Base-by-base conservation (phyloP, 2,797 vertebrate species). In the Linurgus olivaceus region DNA sequence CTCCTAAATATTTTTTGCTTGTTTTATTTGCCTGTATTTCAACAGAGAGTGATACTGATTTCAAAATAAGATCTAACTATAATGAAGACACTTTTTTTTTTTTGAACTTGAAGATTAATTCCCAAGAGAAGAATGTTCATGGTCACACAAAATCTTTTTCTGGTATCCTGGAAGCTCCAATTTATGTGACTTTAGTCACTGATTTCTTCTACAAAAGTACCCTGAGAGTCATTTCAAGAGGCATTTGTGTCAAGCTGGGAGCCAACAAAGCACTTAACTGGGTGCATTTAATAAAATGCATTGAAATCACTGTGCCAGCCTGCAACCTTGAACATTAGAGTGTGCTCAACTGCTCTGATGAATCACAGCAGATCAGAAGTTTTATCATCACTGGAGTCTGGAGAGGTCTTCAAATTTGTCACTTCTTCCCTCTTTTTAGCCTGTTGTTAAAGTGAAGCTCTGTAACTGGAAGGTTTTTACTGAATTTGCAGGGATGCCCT, bases 211-310 rank as follows among this genome's bases (percentile, higher is more conserved):
- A n/a, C 47, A 81, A 44, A 90, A 93, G 59, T 65, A 75, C 0
- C 2, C 62, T 72, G 54, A 84, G 44, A 94, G n/a, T 67, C 45
- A 76, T 79, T 95, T 85, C 48, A 87, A 76, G 74, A 85, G 23
- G 44, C 35, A 71, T 82, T 89, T 93, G 12, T 72, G 73, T 92
- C 73, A 87, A 76, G 26, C 57, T 85, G 61, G 63, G 52, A 77
- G 95, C 91, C 94, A 96, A 37, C 31, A 89, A 76, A 92, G 74
- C 93, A 93, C 91, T 95, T 91, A 92, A 89, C 63, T 35, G 25
- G 24, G 62, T 52, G 31, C n/a, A 45, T 62, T 91, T 84, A 68
- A 68, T 90, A 88, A 88, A 92, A 92, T 25, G 8, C n/a, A 40
- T 29, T 80, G 65, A 72, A 86, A 57, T 29, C 38, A 18, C 23